phyloP scores from a whole-genome alignment of 2,113 vertebrate genomes.

The Sylvia atricapilla region DNA sequence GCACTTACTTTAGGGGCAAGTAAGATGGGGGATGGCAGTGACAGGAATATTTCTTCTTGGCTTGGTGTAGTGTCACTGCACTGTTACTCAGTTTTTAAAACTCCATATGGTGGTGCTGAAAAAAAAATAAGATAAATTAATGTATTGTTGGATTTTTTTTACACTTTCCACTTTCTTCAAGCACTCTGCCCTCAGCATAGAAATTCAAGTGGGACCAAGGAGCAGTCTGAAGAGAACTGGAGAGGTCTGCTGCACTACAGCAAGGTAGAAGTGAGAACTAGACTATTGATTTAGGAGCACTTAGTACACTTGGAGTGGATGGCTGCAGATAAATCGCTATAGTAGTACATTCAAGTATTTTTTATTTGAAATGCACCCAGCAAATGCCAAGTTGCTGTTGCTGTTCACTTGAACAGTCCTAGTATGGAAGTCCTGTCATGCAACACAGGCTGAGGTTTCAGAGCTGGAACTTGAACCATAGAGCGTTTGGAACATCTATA shows the following conservation, averaged over 20 bases:
- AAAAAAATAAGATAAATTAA: background rate
- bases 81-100: background rate
- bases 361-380: background rate
- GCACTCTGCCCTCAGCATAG: background rate
- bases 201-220: background rate
- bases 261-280: background rate
- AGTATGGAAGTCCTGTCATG: background rate
- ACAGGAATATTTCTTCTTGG: background rate
- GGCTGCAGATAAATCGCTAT: background rate
- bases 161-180: background rate
- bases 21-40: background rate
- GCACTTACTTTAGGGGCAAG: background rate
- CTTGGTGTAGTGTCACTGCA: background rate
- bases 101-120: background rate
- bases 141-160: background rate
- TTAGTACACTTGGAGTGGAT: background rate
- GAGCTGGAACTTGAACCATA: background rate
- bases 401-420: background rate
- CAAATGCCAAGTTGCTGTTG: background rate
- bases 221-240: background rate
- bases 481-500: background rate
- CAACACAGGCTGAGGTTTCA: background rate
- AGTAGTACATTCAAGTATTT: background rate
- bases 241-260: background rate
- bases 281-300: background rate